Evolutionary conservation across 1,140 invertebrate genomes (phyloP).

Genomic region (Drosophila parvula): DNA sequence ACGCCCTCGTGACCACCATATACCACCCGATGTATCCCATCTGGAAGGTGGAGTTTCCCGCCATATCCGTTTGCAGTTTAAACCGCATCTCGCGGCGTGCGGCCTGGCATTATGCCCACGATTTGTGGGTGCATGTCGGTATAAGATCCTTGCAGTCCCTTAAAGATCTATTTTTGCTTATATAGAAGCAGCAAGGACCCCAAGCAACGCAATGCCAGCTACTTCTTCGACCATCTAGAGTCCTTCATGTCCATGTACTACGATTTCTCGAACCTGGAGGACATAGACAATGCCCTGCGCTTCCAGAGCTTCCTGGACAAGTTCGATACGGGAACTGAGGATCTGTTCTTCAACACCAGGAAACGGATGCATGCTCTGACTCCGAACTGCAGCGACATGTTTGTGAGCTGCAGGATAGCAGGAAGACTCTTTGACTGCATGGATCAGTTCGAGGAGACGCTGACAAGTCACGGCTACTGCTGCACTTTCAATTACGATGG

Average conservation of each 20-base stretch:
- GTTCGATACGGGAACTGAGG: conserved; percentile 53
- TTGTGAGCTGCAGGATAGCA: conserved; percentile 62
- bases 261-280: conserved; percentile 19
- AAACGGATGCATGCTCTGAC: conserved; percentile 57
- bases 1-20: conserved; percentile 85
- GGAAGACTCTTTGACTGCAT: conserved; percentile 59
- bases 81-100: conserved; percentile 86
- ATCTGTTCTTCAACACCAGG: conserved; percentile 71
- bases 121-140: conserved; percentile 82
- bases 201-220: conserved; percentile 38
- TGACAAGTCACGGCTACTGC: conserved; percentile 66
- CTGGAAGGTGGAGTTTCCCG: conserved; percentile 86
- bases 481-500: conserved; percentile 71
- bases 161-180: neutral
- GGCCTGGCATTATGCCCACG: conserved; percentile 83
- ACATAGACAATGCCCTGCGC: conserved; percentile 58
- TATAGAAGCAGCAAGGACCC: conserved; percentile 67
- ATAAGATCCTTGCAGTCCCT: no score
- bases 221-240: conserved; percentile 59
- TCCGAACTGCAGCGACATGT: conserved; percentile 70
- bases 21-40: conserved; percentile 85
- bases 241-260: conserved; percentile 59
- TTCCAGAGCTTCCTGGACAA: conserved; percentile 72
- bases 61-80: conserved; percentile 86
- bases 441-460: conserved; percentile 48